A percentile compares a stretch with the other conserved stretches of the same genome.
Conservation (phyloP, 1,140 invertebrate genomes). For the Ruditapes philippinarum region DNA sequence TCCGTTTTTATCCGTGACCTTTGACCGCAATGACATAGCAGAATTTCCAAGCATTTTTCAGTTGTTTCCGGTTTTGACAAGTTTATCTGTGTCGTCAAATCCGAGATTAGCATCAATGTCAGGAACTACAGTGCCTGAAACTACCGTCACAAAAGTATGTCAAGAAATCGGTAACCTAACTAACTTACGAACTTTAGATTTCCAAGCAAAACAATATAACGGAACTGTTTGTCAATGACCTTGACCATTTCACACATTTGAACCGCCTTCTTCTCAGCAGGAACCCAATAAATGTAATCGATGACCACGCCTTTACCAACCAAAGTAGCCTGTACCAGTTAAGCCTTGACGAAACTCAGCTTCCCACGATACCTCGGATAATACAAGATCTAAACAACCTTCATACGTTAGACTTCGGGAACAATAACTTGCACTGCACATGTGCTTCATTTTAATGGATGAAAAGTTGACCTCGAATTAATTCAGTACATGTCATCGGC, state of each 20-base stretch:
- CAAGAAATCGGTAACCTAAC: conserved; percentile 1
- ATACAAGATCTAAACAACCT: background rate
- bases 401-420: conserved; percentile 14
- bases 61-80: background rate
- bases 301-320: background rate
- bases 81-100: conserved; percentile 4
- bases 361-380: background rate
- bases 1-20: background rate
- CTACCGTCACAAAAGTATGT: background rate
- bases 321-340: background rate
- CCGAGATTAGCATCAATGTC: background rate
- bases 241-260: conserved; percentile 14
- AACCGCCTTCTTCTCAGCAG: conserved; percentile 7
- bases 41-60: background rate
- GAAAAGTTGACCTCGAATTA: background rate
- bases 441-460: background rate
- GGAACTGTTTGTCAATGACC: conserved; percentile 8
- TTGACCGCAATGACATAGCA: background rate
- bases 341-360: background rate
- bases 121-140: background rate
- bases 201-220: conserved; percentile 14
- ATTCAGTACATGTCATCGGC: background rate
- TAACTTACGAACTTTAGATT: background rate
- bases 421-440: background rate
- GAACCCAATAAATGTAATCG: conserved; percentile 1